These are phyloP conservation scores for Brachyptera risi DNA, from an alignment of 2,888 invertebrate genomes.

Conservation along the genomic window DNA sequence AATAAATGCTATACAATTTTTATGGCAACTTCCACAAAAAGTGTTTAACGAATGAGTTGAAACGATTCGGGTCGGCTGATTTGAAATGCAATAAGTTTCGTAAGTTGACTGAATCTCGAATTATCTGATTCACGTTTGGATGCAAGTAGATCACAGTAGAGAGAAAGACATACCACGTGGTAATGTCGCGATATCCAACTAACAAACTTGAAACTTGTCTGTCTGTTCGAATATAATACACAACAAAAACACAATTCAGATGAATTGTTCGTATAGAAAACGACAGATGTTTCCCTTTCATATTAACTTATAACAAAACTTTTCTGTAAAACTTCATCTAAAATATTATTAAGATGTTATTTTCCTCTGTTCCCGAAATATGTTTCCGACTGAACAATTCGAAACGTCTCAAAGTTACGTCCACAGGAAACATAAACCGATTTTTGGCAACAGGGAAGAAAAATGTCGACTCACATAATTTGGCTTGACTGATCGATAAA, in stretches of 20 bases:
- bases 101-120: background rate
- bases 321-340: conserved; percentile 16
- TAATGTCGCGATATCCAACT: background rate
- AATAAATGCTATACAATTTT: conserved; percentile 7
- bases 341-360: conserved; percentile 23
- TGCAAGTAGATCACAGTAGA: conserved; percentile 13
- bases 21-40: no score
- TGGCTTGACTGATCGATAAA: background rate
- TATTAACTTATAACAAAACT: conserved; percentile 9
- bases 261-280: background rate
- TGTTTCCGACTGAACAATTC: conserved; percentile 21
- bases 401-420: conserved; percentile 15
- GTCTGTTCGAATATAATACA: conserved; percentile 11
- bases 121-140: background rate
- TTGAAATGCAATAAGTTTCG: background rate
- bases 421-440: conserved; percentile 20
- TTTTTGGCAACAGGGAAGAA: conserved; percentile 20
- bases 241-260: conserved; percentile 1
- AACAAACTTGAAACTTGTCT: conserved; percentile 1
- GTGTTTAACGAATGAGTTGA: no score
- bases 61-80: no score
- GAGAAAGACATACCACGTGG: background rate
- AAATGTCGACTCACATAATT: conserved; percentile 8
- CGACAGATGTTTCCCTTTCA: conserved; percentile 19
- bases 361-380: conserved; percentile 18